phyloP scores from a whole-genome alignment of 2,797 vertebrate species.

The Gambelia wislizenii region DNA sequence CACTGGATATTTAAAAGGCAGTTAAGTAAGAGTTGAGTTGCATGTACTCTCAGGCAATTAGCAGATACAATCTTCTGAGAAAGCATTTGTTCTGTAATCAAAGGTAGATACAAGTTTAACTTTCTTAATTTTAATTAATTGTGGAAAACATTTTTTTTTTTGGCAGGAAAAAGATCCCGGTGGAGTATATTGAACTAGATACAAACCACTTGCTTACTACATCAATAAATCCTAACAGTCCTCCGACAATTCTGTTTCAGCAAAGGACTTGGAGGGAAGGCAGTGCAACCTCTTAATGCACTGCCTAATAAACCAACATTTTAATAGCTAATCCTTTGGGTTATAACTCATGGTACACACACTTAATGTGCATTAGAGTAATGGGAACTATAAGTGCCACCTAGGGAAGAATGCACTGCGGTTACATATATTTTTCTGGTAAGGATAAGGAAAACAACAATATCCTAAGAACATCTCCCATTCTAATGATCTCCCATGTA shows the following conservation, averaged over 20 bases:
- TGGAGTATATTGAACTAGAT: conserved; percentile 44
- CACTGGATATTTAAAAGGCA: conserved; percentile 12
- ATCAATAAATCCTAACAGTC: conserved; percentile 43
- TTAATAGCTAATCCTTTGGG: conserved; percentile 38
- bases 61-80: conserved; percentile 37
- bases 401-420: conserved; percentile 28
- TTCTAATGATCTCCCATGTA: not conserved
- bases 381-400: conserved; percentile 21
- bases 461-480: not conserved
- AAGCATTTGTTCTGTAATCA: conserved; percentile 42
- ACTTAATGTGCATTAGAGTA: conserved; percentile 39
- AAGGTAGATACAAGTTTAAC: conserved; percentile 13
- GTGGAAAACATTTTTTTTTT: conserved; percentile 15
- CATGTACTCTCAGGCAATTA: conserved; percentile 27
- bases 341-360: conserved; percentile 20
- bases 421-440: conserved; percentile 30
- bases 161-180: conserved; percentile 4
- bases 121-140: conserved; percentile 58
- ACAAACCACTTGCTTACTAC: conserved; percentile 39
- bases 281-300: conserved; percentile 12
- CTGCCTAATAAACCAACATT: conserved; percentile 41
- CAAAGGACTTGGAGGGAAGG: conserved; percentile 9
- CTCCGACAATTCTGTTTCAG: conserved; percentile 31
- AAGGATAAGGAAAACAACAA: conserved; percentile 5
- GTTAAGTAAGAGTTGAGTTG: not conserved